phyloP scores from a whole-genome alignment of 2,888 invertebrate species.

The Amblyteles armatorius region DNA sequence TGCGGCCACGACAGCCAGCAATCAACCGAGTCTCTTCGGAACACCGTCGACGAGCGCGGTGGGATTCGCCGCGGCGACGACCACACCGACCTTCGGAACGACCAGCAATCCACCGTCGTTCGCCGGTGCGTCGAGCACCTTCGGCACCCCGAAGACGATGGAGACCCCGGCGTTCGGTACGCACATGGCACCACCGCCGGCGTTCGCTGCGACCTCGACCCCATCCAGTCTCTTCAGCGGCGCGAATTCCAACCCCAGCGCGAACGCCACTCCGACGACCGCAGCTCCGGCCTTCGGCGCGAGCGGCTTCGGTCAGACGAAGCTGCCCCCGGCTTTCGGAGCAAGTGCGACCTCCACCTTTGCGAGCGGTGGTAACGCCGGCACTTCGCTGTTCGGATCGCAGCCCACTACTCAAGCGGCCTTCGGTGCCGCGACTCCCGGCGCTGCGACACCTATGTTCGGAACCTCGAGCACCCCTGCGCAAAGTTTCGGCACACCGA shows the following conservation, averaged over 20 bases:
- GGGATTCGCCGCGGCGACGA: conserved; percentile 51
- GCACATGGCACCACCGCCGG: neutral
- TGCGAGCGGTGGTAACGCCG: conserved; percentile 46
- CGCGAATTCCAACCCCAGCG: conserved; percentile 18
- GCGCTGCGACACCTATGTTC: conserved; percentile 38
- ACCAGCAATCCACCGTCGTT: conserved; percentile 66
- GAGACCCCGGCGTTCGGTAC: conserved; percentile 48
- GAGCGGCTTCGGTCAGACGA: conserved; percentile 68
- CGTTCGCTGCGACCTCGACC: conserved; percentile 46
- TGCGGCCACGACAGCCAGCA: neutral
- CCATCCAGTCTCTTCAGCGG: conserved; percentile 56
- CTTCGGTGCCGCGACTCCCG: conserved; percentile 9
- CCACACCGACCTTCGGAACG: conserved; percentile 66
- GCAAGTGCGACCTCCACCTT: conserved; percentile 51
- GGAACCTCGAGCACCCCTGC: conserved; percentile 39
- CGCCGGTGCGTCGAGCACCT: conserved; percentile 62
- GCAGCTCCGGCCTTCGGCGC: conserved; percentile 65
- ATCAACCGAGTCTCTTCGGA: conserved; percentile 63
- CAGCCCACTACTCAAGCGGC: conserved; percentile 30
- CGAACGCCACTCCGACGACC: conserved; percentile 41
- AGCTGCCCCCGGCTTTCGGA: conserved; percentile 62
- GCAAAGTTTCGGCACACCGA: conserved; percentile 67
- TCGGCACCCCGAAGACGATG: conserved; percentile 71
- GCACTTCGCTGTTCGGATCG: conserved; percentile 46
- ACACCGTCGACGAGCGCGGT: conserved; percentile 59